Base-by-base conservation (phyloP, 2,888 invertebrate species). In the Caenorhabditis becei region DNA sequence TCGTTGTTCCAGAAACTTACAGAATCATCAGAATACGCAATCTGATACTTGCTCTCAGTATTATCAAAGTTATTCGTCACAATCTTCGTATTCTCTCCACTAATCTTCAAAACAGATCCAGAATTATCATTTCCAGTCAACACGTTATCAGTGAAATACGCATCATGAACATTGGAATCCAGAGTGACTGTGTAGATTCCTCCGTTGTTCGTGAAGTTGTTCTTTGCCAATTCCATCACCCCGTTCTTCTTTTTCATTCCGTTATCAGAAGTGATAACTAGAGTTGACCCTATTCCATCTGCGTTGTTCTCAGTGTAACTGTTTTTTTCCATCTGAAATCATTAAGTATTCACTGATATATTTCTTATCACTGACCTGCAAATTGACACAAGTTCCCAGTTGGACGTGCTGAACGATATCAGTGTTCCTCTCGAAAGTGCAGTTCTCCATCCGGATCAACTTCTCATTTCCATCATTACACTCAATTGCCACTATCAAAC, bases 401-500 rank as follows among this genome's bases (percentile, higher is more conserved):
- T 85, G 71, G 3, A 85, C 54, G 41, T 81, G 79, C 18, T 80
- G 63, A 14, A 85, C 83, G 10, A 83, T 80, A 41, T 83, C 82
- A 8, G 51, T 54, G 41, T 85, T 85, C 26, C 59, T 28, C 23
- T 59, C 49, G 54, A 85, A 85, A 11, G 58, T 53, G 10, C 77
- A 75, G 37, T 85, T 80, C 18, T 63, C 67, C 35, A 85, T 70
- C 35, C 69, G 59, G 3, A 83, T 77, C 63, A 82, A 41, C 49
- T 80, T 81, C 24, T 77, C 81, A 35, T 77, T 72, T 20, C 63
- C 77, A 47, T 77, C 79, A n/a, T 85, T 78, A 67, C 85, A 85
- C 70, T 80, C 66, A 41, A 83, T 69, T 8, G 72, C 77, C 3
- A 84, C 51, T 5, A 84, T 80, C 18, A 82, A 28, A 49, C 79